Evolutionary conservation across 2,888 invertebrate genomes (phyloP), one percentile per base, ranked within the genome.

Genomic region (Cantharis rustica): DNA sequence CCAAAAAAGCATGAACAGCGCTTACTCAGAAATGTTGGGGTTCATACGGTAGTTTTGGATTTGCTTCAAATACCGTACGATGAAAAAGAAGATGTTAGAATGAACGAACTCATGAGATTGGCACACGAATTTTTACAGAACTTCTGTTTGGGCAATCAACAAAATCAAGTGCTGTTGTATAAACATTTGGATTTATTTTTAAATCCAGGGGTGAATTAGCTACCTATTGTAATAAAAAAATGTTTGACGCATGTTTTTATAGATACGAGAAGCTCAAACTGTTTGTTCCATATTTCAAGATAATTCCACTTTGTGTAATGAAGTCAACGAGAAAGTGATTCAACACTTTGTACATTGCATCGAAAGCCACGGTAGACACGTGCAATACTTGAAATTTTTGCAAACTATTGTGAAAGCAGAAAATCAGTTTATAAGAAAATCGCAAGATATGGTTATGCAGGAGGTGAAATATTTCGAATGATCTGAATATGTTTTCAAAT

Each of bases 381-480:
- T 98, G 11, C 96, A 95, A 80, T 99, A 98, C 89, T 90, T 99
- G 83, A 96, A 96, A 88, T 98, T 97, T 85, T 90, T 99, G 82
- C 98, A 98, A 89, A 98, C 98, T 1, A 95, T 99, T 75, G 98
- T 99, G 47, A 96, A 96, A 87, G 98, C 98, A 0, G 98, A 98
- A 86, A 95, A 96, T 84, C 96, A 97, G 87, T 98, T 97, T 86
- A 98, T 99, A 75, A 91, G 98, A 72, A 94, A 95, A 85, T 96
- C 97, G 84, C 99, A 99, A 89, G 98, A 99, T 86, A 94, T 98
- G 90, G 98, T 99, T 71, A 99, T 99, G 96, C 98, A 98, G 87
- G 99, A 99, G 93, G 95, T 95, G 84, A 84, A 85, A 17, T 63
- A 16, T 10, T 16, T 16, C 16, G 17, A 11, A 63, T 16, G 0